A percentile compares a stretch with the other conserved stretches of the same genome.
Conservation (phyloP, 2,113 vertebrate genomes). For the Laticauda laticaudata region DNA sequence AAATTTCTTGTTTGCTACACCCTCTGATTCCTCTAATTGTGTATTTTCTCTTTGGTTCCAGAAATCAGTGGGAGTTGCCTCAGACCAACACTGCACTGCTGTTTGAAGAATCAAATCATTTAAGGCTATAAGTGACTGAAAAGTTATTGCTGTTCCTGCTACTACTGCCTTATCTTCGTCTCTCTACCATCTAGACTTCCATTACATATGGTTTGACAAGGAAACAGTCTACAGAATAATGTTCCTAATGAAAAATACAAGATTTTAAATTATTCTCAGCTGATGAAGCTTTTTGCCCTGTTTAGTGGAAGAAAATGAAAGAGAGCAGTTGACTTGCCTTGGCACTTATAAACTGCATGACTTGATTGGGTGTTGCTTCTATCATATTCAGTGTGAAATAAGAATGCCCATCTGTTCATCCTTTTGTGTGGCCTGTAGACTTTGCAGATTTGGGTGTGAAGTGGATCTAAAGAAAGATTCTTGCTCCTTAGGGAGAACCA, state of each 20-base stretch:
- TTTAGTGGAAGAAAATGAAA: slow-evolving; percentile 29
- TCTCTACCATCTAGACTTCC: neutral
- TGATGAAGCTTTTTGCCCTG: neutral
- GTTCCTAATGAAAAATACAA: slow-evolving; percentile 5
- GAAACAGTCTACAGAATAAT: neutral
- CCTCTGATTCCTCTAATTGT: slow-evolving; percentile 22
- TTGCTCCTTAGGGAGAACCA: slow-evolving; percentile 27
- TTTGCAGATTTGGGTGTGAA: neutral
- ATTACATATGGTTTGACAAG: neutral
- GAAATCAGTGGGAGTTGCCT: slow-evolving; percentile 49
- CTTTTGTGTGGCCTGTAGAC: slow-evolving; percentile 1
- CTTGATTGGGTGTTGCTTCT: neutral
- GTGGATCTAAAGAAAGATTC: slow-evolving; percentile 25
- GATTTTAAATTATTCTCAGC: neutral
- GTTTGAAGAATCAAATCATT: slow-evolving; percentile 51
- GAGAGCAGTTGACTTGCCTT: neutral
- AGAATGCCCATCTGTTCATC: neutral
- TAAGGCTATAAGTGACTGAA: slow-evolving; percentile 24
- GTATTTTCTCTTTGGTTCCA: slow-evolving; percentile 47
- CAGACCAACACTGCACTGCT: slow-evolving; percentile 23
- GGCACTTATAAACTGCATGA: neutral
- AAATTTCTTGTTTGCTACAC: neutral
- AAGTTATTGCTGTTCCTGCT: slow-evolving; percentile 13
- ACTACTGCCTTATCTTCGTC: neutral
- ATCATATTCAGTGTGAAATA: neutral